phyloP scores from a whole-genome alignment of 2,797 vertebrate species.

The Hippoglossus hippoglossus region DNA sequence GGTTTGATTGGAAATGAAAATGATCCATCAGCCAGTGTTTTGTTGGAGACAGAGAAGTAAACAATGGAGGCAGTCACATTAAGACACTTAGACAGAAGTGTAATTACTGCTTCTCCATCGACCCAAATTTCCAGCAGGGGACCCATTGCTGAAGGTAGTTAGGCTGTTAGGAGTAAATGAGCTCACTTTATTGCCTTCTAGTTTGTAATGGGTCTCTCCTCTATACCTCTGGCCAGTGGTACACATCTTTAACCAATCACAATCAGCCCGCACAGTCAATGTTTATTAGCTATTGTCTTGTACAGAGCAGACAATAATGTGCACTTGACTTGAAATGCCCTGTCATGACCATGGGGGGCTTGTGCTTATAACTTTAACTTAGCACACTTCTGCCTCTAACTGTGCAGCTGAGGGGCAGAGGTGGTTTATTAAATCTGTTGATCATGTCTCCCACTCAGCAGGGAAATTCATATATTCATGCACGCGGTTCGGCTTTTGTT shows the following conservation, averaged over 20 bases:
- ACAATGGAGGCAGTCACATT: constrained; percentile 76
- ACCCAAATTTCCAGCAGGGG: constrained; percentile 77
- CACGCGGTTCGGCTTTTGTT: constrained; percentile 5
- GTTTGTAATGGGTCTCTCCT: constrained; percentile 74
- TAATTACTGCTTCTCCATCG: constrained; percentile 82
- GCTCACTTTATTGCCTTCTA: constrained; percentile 78
- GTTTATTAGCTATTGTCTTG: constrained; percentile 72
- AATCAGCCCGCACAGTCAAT: constrained; percentile 52
- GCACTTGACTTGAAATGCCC: constrained; percentile 58
- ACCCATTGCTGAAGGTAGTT: constrained; percentile 76
- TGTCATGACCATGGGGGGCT: constrained; percentile 47
- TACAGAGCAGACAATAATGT: constrained; percentile 61
- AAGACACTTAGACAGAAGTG: constrained; percentile 82
- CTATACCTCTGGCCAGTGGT: constrained; percentile 66
- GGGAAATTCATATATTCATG: constrained; percentile 4
- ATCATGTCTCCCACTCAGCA: constrained; percentile 17
- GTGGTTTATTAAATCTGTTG: constrained; percentile 38
- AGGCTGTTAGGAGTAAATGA: constrained; percentile 75
- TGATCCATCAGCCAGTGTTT: constrained; percentile 63
- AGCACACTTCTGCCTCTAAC: constrained; percentile 12
- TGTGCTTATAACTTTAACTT: constrained; percentile 35
- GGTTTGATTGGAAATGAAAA: constrained; percentile 62
- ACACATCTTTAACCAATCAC: constrained; percentile 69
- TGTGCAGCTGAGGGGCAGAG: constrained; percentile 33
- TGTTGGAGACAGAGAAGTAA: constrained; percentile 72